These are phyloP conservation scores for Nerophis ophidion DNA, from an alignment of 2,113 vertebrate species.

Conservation along the genomic window DNA sequence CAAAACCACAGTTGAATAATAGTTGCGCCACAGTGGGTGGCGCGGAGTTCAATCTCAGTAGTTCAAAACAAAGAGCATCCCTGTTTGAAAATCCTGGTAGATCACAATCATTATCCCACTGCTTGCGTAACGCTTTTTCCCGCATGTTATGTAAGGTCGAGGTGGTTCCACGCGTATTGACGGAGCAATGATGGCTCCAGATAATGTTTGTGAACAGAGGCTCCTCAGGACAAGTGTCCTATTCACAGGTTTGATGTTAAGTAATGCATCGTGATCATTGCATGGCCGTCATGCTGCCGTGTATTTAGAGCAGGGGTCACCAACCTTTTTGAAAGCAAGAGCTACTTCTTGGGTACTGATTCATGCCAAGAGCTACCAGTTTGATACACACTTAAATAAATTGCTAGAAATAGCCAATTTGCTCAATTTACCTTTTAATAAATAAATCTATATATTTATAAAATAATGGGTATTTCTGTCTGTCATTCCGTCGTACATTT, in stretches of 20 bases:
- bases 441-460: too few species aligned
- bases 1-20: slow-evolving; percentile 34
- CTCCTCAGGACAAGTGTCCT: background rate
- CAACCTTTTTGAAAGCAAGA: too few species aligned
- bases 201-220: background rate
- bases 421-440: too few species aligned
- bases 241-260: background rate
- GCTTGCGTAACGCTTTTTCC: slow-evolving; percentile 41
- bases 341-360: too few species aligned
- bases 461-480: too few species aligned
- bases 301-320: background rate
- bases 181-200: background rate
- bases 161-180: background rate
- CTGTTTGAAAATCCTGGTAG: slow-evolving; percentile 36
- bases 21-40: background rate
- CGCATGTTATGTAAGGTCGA: slow-evolving; percentile 39
- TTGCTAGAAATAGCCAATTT: too few species aligned
- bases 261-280: background rate
- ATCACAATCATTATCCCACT: slow-evolving; percentile 21
- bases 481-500: too few species aligned
- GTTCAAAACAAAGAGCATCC: slow-evolving; percentile 41
- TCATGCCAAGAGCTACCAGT: too few species aligned
- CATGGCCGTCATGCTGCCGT: background rate
- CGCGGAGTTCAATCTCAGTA: slow-evolving; percentile 10
- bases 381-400: too few species aligned